Evolutionary conservation across 2,797 vertebrate species (phyloP).

Genomic region (Schizopygopsis malacanthus): DNA sequence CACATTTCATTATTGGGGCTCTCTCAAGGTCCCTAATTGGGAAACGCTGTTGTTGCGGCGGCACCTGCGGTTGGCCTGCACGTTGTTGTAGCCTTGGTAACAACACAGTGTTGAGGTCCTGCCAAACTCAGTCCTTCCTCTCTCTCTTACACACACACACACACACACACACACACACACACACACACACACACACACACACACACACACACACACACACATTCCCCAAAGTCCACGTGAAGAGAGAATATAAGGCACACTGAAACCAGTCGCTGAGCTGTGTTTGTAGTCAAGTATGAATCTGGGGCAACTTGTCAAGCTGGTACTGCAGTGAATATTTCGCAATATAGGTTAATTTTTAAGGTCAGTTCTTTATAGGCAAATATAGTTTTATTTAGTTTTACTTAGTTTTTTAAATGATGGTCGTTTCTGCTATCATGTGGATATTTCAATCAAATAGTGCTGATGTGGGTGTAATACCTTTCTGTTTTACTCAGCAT

Average conservation of each 20-base stretch:
- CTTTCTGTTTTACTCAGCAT: background rate
- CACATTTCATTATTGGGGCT: conserved; percentile 76
- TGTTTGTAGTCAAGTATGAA: conserved; percentile 9
- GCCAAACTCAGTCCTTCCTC: conserved; percentile 45
- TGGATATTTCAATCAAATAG: background rate
- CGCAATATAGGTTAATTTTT: background rate
- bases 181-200: background rate
- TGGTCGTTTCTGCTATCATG: background rate
- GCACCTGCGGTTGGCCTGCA: conserved; percentile 77
- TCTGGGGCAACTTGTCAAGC: background rate
- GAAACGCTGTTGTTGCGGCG: conserved; percentile 72
- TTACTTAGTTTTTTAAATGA: background rate
- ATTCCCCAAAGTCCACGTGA: background rate
- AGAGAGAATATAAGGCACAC: background rate
- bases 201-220: background rate
- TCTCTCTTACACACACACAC: conserved; percentile 30
- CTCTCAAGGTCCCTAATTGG: conserved; percentile 79
- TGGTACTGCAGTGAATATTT: background rate
- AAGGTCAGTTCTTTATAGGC: background rate
- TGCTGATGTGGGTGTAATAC: background rate
- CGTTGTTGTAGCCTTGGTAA: conserved; percentile 80
- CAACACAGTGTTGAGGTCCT: conserved; percentile 70
- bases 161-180: no score
- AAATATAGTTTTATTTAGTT: background rate
- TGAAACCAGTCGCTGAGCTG: background rate